Evolutionary conservation across 2,888 invertebrate genomes (phyloP).

Genomic region (Neoitamus cyanurus): DNA sequence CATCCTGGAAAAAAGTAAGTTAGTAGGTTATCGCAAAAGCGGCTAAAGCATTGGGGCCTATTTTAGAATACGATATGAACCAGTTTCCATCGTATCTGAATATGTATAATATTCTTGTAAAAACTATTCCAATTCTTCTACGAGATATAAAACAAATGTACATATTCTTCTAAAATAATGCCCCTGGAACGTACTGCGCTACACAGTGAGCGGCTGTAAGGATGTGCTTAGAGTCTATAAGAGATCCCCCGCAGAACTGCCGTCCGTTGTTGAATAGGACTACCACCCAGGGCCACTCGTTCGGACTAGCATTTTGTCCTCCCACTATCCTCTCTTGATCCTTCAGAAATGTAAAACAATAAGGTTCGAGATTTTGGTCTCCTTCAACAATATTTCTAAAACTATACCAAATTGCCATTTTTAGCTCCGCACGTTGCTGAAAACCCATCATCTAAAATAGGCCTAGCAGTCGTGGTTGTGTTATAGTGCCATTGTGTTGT

Average conservation of each 20-base stretch:
- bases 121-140: too few relatives aligned
- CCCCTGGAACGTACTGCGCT: conserved; percentile 73
- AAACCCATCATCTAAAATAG: conserved; percentile 55
- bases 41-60: neutral
- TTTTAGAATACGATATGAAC: too few relatives aligned
- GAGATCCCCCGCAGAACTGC: conserved; percentile 89
- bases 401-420: conserved; percentile 71
- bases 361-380: neutral
- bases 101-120: too few relatives aligned
- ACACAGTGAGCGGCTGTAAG: conserved; percentile 90
- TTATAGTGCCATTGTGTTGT: conserved; percentile 58
- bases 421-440: conserved; percentile 75
- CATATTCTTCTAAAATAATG: conserved; percentile 2
- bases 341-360: conserved; percentile 55
- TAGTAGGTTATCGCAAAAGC: too few relatives aligned
- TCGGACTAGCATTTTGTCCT: conserved; percentile 81
- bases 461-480: conserved; percentile 52
- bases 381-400: neutral
- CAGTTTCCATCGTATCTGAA: neutral
- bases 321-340: conserved; percentile 89
- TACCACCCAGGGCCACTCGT: conserved; percentile 89
- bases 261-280: conserved; percentile 84
- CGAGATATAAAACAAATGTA: too few relatives aligned
- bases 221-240: conserved; percentile 82
- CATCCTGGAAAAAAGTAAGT: conserved; percentile 72